Evolutionary conservation across 1,140 invertebrate genomes (phyloP).

Genomic region (Drosophila tropicalis): DNA sequence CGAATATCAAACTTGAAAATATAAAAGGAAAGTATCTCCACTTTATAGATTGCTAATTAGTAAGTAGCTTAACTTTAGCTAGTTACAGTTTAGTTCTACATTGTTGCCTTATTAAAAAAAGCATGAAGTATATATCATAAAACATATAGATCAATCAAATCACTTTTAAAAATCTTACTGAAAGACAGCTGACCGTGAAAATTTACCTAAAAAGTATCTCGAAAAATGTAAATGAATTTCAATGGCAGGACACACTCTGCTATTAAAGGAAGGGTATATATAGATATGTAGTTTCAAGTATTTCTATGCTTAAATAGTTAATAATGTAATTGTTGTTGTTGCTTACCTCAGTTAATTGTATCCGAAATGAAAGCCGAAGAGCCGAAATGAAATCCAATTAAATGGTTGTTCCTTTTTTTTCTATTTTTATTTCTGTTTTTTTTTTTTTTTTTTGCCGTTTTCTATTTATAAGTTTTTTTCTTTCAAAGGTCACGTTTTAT

Average conservation of each 20-base stretch:
- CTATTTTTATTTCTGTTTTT: slow-evolving; percentile 13
- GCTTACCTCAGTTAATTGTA: slow-evolving; percentile 57
- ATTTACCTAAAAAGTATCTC: neutral
- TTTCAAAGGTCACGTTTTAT: slow-evolving; percentile 57
- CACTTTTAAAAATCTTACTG: neutral
- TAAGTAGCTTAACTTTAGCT: too few species aligned
- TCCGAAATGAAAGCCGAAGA: slow-evolving; percentile 43
- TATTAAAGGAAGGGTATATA: neutral
- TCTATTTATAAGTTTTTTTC: slow-evolving; percentile 55
- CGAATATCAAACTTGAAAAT: too few species aligned
- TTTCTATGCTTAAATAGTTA: neutral
- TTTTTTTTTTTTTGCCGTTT: slow-evolving; percentile 24
- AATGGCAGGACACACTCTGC: neutral
- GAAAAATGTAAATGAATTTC: neutral
- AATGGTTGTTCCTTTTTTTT: slow-evolving; percentile 40
- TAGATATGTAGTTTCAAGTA: neutral
- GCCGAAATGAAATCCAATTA: slow-evolving; percentile 68
- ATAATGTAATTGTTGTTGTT: neutral
- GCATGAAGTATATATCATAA: neutral
- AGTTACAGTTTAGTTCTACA: too few species aligned
- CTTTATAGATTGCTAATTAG: too few species aligned
- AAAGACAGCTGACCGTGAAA: neutral
- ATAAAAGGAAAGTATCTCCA: too few species aligned
- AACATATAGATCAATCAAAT: neutral
- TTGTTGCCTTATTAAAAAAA: too few species aligned